A percentile compares a stretch with the other conserved stretches of the same genome.
These are phyloP conservation scores for Salminus brasiliensis DNA, from an alignment of 2,113 vertebrate genomes.

Conservation along the genomic window DNA sequence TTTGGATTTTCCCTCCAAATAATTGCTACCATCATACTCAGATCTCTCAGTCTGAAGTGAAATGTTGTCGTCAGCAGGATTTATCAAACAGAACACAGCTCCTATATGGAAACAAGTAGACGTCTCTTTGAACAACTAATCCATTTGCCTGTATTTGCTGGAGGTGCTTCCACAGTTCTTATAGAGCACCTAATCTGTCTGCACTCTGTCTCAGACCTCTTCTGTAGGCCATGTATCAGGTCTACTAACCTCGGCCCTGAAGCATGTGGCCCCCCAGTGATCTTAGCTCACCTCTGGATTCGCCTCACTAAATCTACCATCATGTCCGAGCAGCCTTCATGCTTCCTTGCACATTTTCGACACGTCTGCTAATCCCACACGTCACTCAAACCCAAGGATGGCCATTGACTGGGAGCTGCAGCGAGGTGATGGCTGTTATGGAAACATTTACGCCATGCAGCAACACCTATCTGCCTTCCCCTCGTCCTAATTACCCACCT, in stretches of 20 bases:
- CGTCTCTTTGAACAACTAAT: constrained; percentile 18
- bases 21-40: no score
- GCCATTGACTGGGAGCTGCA: constrained; percentile 3
- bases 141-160: constrained; percentile 7
- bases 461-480: constrained; percentile 6
- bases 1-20: no score
- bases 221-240: not conserved
- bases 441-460: constrained; percentile 26
- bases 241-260: not conserved
- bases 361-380: constrained; percentile 20
- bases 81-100: constrained; percentile 14
- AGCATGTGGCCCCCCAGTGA: not conserved
- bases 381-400: constrained; percentile 29
- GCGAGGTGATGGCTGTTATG: constrained; percentile 26
- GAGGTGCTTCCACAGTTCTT: not conserved
- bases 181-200: constrained; percentile 24
- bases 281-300: constrained; percentile 18
- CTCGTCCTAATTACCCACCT: constrained; percentile 36
- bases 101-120: constrained; percentile 36
- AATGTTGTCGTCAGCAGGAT: constrained; percentile 19
- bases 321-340: constrained; percentile 23
- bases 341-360: not conserved
- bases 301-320: constrained; percentile 32
- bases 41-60: not conserved
- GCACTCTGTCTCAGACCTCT: not conserved